Evolutionary conservation across 2,797 vertebrate genomes (phyloP).

Genomic region (Hippopotamyrus pictus): DNA sequence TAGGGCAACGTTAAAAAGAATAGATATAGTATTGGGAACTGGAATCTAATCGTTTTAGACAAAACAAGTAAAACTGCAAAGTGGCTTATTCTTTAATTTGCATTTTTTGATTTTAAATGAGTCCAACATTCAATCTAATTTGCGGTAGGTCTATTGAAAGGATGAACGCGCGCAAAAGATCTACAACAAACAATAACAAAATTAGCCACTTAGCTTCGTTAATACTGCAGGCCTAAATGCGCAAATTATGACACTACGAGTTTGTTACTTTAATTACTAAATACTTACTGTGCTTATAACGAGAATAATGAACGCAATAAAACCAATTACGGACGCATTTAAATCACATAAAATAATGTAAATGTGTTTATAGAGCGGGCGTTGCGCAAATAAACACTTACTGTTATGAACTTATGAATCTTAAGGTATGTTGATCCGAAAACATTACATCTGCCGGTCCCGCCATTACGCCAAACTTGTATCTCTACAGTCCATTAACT

Average conservation of each 20-base stretch:
- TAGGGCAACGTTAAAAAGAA: neutral
- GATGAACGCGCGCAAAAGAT: conserved; percentile 16
- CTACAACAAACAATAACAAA: conserved; percentile 55
- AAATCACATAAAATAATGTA: conserved; percentile 73
- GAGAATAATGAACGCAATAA: conserved; percentile 85
- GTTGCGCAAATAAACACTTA: conserved; percentile 35
- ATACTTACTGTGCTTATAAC: conserved; percentile 84
- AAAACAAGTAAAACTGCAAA: neutral
- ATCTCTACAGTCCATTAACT: neutral
- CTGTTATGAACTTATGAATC: neutral
- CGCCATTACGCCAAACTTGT: neutral
- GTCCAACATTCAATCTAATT: conserved; percentile 10
- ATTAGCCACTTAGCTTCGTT: conserved; percentile 64
- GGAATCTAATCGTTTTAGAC: neutral
- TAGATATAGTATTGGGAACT: neutral
- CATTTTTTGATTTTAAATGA: conserved; percentile 5
- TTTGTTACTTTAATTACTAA: conserved; percentile 90
- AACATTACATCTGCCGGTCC: neutral
- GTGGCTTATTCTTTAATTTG: neutral
- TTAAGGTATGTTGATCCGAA: neutral
- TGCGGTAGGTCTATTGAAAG: conserved; percentile 15
- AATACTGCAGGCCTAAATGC: conserved; percentile 71
- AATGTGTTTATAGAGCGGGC: conserved; percentile 58
- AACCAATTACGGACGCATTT: conserved; percentile 82
- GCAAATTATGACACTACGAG: conserved; percentile 74